These are phyloP conservation scores for Malurus elegans DNA, from an alignment of 2,113 vertebrate species.

Conservation along the genomic window DNA sequence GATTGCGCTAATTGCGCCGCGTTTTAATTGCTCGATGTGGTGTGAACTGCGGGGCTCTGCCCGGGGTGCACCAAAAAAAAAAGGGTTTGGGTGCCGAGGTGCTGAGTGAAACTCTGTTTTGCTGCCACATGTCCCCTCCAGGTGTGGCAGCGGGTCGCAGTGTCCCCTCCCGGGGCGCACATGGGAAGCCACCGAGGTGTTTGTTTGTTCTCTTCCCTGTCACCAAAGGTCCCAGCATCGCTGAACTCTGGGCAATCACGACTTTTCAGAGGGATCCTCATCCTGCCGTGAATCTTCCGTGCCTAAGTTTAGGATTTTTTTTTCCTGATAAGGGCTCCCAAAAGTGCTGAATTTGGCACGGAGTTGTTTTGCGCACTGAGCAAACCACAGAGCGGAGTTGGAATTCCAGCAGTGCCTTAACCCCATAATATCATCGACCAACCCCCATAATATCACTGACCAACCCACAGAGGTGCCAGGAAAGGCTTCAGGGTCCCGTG, in stretches of 20 bases:
- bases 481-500: background rate
- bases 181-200: background rate
- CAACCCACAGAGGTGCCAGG: background rate
- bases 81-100: background rate
- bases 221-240: background rate
- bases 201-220: too few relatives aligned
- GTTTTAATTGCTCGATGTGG: background rate
- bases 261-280: background rate
- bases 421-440: background rate
- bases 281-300: background rate
- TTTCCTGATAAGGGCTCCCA: background rate
- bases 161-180: background rate
- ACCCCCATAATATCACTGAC: background rate
- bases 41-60: background rate
- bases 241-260: background rate
- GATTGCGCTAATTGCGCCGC: background rate
- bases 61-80: background rate
- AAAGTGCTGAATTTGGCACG: background rate
- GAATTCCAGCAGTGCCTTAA: constrained; percentile 12
- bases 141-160: background rate
- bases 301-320: background rate
- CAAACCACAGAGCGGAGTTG: background rate
- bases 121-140: background rate
- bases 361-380: background rate
- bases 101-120: background rate